These are phyloP conservation scores for Oegoconia quadripuncta DNA, from an alignment of 2,888 invertebrate species.

Conservation along the genomic window DNA sequence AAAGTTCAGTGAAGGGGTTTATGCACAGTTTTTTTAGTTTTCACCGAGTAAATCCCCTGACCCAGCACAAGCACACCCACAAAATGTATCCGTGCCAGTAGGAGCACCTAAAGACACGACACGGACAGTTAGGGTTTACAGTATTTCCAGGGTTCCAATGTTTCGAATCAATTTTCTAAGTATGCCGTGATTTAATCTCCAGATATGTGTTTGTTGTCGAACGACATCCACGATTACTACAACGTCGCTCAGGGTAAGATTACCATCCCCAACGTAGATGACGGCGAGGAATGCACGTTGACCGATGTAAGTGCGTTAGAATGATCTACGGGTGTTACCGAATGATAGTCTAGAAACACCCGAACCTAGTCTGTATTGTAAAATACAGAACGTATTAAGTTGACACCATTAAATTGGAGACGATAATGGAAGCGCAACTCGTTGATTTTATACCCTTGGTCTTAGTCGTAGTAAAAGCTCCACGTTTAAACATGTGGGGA, in stretches of 20 bases:
- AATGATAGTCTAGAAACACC: neutral
- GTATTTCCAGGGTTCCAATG: constrained; percentile 21
- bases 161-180: constrained; percentile 26
- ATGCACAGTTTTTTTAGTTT: constrained; percentile 62
- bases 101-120: constrained; percentile 47
- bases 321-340: neutral
- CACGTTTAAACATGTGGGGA: neutral
- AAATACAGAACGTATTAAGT: neutral
- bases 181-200: constrained; percentile 58
- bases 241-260: constrained; percentile 98
- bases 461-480: neutral
- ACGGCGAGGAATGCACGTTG: constrained; percentile 92
- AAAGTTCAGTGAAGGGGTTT: constrained; percentile 59
- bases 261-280: constrained; percentile 96
- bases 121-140: constrained; percentile 36
- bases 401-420: constrained; percentile 6
- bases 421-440: constrained; percentile 5
- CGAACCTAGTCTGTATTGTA: neutral
- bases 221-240: constrained; percentile 95
- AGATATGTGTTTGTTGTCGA: constrained; percentile 89
- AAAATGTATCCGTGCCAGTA: constrained; percentile 45
- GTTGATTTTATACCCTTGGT: neutral
- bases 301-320: constrained; percentile 90
- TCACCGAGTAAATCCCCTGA: constrained; percentile 29
- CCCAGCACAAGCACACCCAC: constrained; percentile 61